Evolutionary conservation across 2,113 vertebrate genomes (phyloP).

Genomic region (Xiphorhynchus elegans): DNA sequence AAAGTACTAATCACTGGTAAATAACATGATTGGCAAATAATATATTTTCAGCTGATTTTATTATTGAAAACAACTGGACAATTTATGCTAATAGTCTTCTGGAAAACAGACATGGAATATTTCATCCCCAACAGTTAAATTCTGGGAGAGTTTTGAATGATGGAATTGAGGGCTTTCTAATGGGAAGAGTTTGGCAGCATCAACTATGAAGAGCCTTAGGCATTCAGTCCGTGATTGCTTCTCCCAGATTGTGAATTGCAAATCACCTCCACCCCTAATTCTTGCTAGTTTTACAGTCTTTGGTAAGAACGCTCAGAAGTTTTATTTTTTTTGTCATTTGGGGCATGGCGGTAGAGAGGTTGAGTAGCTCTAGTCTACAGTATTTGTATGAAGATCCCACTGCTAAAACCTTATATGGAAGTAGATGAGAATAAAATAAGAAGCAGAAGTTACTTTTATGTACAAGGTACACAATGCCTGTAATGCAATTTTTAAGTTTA

Average conservation of each 20-base stretch:
- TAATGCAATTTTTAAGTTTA: not conserved
- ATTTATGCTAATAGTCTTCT: constrained; percentile 40
- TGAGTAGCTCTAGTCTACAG: not conserved
- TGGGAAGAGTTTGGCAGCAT: constrained; percentile 26
- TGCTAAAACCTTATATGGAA: not conserved
- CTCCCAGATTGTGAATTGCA: not conserved
- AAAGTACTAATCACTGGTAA: constrained; percentile 39
- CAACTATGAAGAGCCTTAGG: not conserved
- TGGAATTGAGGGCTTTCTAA: constrained; percentile 40
- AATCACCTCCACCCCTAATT: not conserved
- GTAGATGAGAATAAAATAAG: not conserved
- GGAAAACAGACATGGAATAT: constrained; percentile 34
- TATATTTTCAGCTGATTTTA: constrained; percentile 40
- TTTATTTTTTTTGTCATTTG: not conserved
- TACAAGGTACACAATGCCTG: not conserved
- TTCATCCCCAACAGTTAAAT: constrained; percentile 33
- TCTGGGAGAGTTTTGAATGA: not conserved
- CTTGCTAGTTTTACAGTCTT: not conserved
- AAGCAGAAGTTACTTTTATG: not conserved
- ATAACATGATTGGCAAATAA: constrained; percentile 54
- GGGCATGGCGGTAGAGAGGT: not conserved
- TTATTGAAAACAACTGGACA: constrained; percentile 55
- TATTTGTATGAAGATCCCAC: not conserved
- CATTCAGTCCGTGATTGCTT: not conserved
- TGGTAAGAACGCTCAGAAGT: not conserved